Conservation (phyloP, 2,113 vertebrate genomes). For the Mormyrus lacerda region DNA sequence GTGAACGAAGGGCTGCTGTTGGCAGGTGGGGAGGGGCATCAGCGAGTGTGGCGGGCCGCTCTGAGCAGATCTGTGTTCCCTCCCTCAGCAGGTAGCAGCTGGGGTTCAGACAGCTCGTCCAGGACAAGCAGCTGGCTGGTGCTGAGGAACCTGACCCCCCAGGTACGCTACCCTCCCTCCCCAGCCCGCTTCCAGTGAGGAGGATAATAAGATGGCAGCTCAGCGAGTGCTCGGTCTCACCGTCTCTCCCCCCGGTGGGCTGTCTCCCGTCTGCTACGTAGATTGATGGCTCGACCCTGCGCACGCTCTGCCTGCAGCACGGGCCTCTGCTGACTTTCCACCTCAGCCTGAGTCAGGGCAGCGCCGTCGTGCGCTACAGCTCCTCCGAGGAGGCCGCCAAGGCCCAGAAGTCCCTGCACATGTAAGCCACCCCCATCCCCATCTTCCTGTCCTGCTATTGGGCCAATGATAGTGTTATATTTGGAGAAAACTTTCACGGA, state of each 20-base stretch:
- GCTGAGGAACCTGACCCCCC: conserved; percentile 94
- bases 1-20: no score
- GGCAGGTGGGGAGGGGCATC: no score
- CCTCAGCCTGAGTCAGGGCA: conserved; percentile 94
- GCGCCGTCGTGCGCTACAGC: conserved; percentile 92
- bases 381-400: conserved; percentile 94
- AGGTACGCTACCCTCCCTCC: conserved; percentile 62
- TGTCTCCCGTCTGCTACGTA: conserved; percentile 32
- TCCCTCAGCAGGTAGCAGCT: conserved; percentile 73
- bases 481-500: background rate
- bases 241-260: background rate
- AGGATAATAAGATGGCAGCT: background rate
- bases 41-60: background rate
- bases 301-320: conserved; percentile 92
- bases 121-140: conserved; percentile 96
- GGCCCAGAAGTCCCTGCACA: conserved; percentile 96
- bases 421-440: conserved; percentile 54
- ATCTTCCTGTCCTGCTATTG: background rate
- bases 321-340: conserved; percentile 95
- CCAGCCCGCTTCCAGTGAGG: no score
- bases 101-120: conserved; percentile 92
- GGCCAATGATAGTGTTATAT: background rate
- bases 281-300: conserved; percentile 92
- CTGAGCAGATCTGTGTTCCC: background rate
- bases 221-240: background rate